Base-by-base conservation (phyloP, 2,888 invertebrate species). In the Tillus elongatus region DNA sequence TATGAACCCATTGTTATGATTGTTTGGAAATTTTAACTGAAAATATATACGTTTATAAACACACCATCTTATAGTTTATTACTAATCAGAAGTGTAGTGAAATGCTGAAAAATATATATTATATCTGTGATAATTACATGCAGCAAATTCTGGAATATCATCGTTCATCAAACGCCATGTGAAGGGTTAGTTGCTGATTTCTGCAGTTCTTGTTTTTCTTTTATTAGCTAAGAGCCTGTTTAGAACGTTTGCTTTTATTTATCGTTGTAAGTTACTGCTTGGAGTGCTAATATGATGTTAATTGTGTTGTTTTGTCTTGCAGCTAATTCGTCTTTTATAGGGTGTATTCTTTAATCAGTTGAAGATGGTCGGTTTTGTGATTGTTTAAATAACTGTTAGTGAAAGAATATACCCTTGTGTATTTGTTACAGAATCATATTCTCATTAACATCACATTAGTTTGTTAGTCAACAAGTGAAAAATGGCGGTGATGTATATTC, bases 281-380 rank as follows among this genome's bases (percentile, higher is more conserved):
- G 65, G 65, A 66, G 64, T 66, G 65, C 65, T 66, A 66, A 66
- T 66, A 66, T 64, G 52, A 44, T 52, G 43, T 53, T 35, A 40
- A 39, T 36, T 41, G 13, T 15, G 13, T 41, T 43, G 39, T 19
- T 41, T 45, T 44, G 42, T 51, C 41, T 43, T 44, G 46, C 47
- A 46, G 49, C 50, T 50, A 52, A 49, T 51, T 28, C 19, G 35
- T 26, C 16, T 35, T 14, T 30, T 32, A 35, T 30, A 30, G n/a
- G n/a, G 24, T 19, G 6, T 8, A 19, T 19, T 19, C 24, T 8
- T 19, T n/a, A 19, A n/a, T n/a, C 24, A 8, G n/a, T n/a, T 19
- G n/a, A 19, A 19, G 6, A 19, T 19, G 24, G 24, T 19, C 24
- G 24, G 24, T 19, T 19, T n/a, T n/a, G n/a, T n/a, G n/a, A n/a